These are phyloP conservation scores for Oceanodroma tethys DNA, from an alignment of 2,113 vertebrate species.

Conservation along the genomic window DNA sequence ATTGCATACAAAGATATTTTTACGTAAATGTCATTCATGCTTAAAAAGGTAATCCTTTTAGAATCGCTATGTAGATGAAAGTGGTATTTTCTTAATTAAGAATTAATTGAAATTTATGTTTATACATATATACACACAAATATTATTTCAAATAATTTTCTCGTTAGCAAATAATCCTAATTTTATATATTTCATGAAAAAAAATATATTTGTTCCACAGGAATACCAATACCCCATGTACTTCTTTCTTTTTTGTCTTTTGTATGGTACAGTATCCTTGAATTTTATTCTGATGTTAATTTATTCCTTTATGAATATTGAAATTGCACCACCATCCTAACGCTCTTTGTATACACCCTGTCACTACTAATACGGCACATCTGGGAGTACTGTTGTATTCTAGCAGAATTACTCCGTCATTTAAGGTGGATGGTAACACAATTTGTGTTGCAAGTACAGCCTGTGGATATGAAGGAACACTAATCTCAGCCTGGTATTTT, in stretches of 20 bases:
- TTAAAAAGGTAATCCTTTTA: background rate
- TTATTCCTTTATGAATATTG: background rate
- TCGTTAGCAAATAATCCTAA: background rate
- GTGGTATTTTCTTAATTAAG: background rate
- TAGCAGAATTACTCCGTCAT: background rate
- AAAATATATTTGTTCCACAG: background rate
- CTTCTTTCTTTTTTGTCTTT: background rate
- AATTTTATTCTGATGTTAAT: conserved; percentile 23
- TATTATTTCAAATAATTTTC: background rate
- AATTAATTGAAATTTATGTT: background rate
- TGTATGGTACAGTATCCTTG: background rate
- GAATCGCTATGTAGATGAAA: background rate
- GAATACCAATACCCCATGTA: background rate
- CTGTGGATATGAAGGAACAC: background rate
- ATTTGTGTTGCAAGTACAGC: background rate
- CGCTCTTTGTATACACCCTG: background rate
- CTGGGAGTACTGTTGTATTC: background rate
- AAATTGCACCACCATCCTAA: background rate
- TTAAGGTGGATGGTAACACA: background rate
- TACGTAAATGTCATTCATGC: background rate
- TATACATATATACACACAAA: background rate
- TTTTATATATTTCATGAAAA: background rate
- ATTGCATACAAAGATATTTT: background rate
- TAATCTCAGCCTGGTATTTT: background rate
- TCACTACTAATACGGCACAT: background rate